phyloP scores from a whole-genome alignment of 2,113 vertebrate genomes.

The Phasianus colchicus region DNA sequence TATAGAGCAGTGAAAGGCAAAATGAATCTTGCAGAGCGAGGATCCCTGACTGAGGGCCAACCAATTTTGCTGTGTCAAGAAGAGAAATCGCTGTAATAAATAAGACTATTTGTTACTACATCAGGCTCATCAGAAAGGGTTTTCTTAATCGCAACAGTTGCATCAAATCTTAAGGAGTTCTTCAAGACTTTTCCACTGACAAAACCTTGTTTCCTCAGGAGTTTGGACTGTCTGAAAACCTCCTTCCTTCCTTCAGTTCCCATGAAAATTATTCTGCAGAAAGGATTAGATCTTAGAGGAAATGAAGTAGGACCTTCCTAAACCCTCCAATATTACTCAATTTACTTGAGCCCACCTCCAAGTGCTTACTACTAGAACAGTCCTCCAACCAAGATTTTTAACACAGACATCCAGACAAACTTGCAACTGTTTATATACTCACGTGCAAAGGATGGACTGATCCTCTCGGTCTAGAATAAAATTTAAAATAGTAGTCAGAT shows the following conservation, averaged over 20 bases:
- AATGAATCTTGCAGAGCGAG: background rate
- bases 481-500: constrained; percentile 1
- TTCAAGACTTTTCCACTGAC: background rate
- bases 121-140: background rate
- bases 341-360: background rate
- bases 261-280: background rate
- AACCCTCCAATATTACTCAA: background rate
- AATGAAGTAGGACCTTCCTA: background rate
- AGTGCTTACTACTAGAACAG: background rate
- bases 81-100: background rate
- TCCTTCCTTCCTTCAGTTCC: background rate
- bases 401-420: background rate
- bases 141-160: background rate
- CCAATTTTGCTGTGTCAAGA: background rate
- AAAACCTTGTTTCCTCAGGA: background rate
- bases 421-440: constrained; percentile 76
- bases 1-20: constrained; percentile 17
- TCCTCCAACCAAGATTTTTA: background rate
- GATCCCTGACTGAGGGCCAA: background rate
- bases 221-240: background rate
- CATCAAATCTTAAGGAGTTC: constrained; percentile 2
- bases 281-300: background rate
- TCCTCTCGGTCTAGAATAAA: constrained; percentile 92
- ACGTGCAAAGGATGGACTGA: constrained; percentile 99
- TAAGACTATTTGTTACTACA: background rate